These are phyloP conservation scores for Rhynchopsitta pachyrhyncha DNA, from an alignment of 2,113 vertebrate species.

Conservation along the genomic window DNA sequence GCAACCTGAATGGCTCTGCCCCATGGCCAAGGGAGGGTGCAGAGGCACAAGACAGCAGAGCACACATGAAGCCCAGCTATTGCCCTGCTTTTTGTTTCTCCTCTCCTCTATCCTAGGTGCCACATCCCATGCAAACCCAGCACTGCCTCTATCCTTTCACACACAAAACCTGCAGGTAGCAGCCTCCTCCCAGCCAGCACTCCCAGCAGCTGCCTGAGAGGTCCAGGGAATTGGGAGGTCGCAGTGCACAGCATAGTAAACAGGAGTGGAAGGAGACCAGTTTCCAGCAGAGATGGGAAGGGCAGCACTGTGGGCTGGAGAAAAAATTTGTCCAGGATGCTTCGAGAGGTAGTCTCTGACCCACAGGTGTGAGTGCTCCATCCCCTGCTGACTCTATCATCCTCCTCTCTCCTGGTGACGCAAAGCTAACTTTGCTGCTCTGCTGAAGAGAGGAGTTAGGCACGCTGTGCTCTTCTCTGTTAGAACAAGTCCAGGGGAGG, in stretches of 20 bases:
- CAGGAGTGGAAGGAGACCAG: neutral
- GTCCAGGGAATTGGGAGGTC: neutral
- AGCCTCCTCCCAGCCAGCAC: neutral
- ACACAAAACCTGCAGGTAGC: neutral
- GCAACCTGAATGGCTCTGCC: neutral
- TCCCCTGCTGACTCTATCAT: neutral
- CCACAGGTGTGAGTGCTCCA: rapidly evolving
- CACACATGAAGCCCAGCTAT: rapidly evolving
- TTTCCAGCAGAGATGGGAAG: neutral
- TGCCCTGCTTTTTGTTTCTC: neutral
- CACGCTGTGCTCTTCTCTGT: neutral
- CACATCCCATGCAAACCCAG: neutral
- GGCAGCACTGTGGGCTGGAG: neutral
- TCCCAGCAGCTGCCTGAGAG: rapidly evolving
- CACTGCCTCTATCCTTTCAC: neutral
- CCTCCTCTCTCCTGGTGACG: neutral
- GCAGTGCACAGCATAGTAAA: neutral
- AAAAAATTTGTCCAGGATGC: neutral
- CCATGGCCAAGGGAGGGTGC: neutral
- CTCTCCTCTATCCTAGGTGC: neutral
- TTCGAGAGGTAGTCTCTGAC: neutral
- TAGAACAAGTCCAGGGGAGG: too few relatives aligned
- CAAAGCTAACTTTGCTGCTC: neutral
- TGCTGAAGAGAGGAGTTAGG: neutral
- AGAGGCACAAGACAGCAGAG: rapidly evolving